A percentile compares a stretch with the other conserved stretches of the same genome.
phyloP scores from a whole-genome alignment of 2,888 invertebrate species.

The Oligia fasciuncula region DNA sequence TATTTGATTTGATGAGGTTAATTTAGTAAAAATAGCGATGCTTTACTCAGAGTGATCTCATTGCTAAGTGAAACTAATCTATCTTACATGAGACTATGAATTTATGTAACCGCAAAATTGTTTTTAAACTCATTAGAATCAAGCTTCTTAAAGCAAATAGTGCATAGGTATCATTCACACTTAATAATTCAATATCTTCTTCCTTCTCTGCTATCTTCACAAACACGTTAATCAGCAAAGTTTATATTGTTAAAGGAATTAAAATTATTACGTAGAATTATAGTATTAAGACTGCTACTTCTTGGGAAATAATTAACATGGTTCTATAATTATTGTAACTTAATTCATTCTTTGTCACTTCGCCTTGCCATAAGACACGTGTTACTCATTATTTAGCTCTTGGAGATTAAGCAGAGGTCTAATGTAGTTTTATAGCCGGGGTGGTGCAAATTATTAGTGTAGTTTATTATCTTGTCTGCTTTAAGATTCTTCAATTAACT shows the following conservation, averaged over 20 bases:
- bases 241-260: conserved; percentile 43
- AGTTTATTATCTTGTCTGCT: not conserved
- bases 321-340: conserved; percentile 41
- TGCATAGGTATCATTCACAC: too few relatives aligned
- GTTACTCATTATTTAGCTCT: conserved; percentile 11
- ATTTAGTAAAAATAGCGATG: too few relatives aligned
- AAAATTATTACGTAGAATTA: conserved; percentile 45
- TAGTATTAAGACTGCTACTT: conserved; percentile 53
- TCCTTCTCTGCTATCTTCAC: not conserved
- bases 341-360: conserved; percentile 34
- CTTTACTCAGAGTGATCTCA: too few relatives aligned
- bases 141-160: too few relatives aligned
- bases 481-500: not conserved
- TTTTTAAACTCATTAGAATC: too few relatives aligned
- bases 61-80: too few relatives aligned
- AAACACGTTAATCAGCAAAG: not conserved
- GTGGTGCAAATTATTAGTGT: not conserved
- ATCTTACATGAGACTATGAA: too few relatives aligned
- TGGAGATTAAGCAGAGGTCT: not conserved
- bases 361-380: conserved; percentile 30
- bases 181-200: too few relatives aligned
- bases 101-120: too few relatives aligned
- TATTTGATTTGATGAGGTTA: too few relatives aligned
- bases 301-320: conserved; percentile 65
- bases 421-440: not conserved